Evolutionary conservation across 2,113 vertebrate genomes (phyloP), one percentile per base, ranked within the genome.

Genomic region (Orycteropus afer): DNA sequence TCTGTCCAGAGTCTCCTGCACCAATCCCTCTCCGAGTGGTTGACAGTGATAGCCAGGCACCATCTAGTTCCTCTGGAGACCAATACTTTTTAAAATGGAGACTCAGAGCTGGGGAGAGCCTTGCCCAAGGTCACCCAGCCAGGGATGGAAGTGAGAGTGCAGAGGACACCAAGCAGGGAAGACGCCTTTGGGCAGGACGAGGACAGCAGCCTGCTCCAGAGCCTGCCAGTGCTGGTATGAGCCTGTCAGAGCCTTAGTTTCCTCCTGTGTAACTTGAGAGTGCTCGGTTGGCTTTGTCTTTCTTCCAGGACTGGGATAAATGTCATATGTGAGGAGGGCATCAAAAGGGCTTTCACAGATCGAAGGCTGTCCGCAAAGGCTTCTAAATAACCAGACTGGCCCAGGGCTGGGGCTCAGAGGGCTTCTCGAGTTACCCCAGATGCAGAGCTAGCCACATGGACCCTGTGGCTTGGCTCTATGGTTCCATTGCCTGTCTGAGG

Each of bases 361-460:
- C 4, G 2, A 32, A 51, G 59, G 7, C 51, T 14, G 73, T 84
- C 65, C 55, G 74, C 57, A 55, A 79, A 86, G 83, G 32, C 18
- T 25, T 57, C 65, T 20, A 47, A 20, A 20, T 12, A 69, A 34
- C 32, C 49, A n/a, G 74, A 9, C 87, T 65, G n/a, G 32, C n/a
- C 12, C 2, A 2, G 51, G 81, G 63, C 15, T 18, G 15, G 32
- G 23, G 63, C 71, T 63, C 4, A 4, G n/a, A 6, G 6, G 34
- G 20, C 32, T 47, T 51, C 59, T 8, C 2, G 34, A 55, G 57
- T 37, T 55, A 18, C 47, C 49, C 34, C 32, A 9, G 23, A 3
- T 3, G 7, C 42, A 8, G 12, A 59, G 79, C 79, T 10, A 6
- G 13, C 53, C 29, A 8, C 40, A 3, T 0, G 0, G 18, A 7